Evolutionary conservation across 1,140 invertebrate genomes (phyloP).

Genomic region (Aphidius gifuensis): DNA sequence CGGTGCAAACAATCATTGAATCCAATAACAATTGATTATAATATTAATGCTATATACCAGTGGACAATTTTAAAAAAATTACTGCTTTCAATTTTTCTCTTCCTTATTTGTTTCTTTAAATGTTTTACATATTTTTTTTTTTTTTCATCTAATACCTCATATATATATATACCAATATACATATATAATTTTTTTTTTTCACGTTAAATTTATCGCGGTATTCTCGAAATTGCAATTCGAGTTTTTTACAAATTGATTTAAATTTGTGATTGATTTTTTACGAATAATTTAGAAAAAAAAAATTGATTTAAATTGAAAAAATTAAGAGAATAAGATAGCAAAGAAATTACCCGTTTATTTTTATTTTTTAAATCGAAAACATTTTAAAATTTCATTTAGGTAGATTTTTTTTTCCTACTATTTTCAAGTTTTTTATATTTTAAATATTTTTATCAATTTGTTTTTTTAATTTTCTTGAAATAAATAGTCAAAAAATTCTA

Average conservation of each 20-base stretch:
- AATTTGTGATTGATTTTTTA: neutral
- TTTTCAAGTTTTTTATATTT: neutral
- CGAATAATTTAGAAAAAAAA: constrained; percentile 24
- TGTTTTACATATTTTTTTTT: too few species aligned
- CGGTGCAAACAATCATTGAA: constrained; percentile 57
- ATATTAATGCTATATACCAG: constrained; percentile 39
- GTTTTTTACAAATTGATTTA: neutral
- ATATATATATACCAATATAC: neutral
- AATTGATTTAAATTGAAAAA: constrained; percentile 13
- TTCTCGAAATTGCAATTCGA: neutral
- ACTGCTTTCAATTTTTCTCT: constrained; percentile 19
- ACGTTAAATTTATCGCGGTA: too few species aligned
- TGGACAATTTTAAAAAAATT: constrained; percentile 20
- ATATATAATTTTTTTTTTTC: neutral
- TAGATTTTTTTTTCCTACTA: constrained; percentile 25
- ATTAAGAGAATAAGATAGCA: constrained; percentile 23
- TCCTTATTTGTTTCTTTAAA: constrained; percentile 1
- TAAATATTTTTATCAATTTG: neutral
- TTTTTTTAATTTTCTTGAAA: neutral
- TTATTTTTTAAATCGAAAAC: too few species aligned
- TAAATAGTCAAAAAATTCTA: constrained; percentile 13
- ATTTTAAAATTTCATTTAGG: constrained; percentile 17
- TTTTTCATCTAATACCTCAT: too few species aligned
- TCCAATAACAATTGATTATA: constrained; percentile 50
- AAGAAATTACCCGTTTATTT: constrained; percentile 26